Conservation (phyloP, 2,888 invertebrate genomes). For the Spisula subtruncata region DNA sequence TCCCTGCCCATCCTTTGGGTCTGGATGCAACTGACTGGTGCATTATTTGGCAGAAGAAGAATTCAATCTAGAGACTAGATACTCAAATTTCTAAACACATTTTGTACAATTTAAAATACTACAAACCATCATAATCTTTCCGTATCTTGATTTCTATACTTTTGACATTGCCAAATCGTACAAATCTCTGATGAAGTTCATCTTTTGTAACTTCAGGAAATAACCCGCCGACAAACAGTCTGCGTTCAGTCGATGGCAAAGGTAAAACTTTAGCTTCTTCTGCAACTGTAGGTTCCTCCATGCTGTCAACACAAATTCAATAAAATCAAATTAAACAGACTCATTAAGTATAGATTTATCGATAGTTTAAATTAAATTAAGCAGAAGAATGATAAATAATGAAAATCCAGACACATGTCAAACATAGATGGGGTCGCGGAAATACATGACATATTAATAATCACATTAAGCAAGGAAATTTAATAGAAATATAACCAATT, state of each 20-base stretch:
- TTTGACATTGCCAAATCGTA: slow-evolving; percentile 92
- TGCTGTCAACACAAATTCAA: background rate
- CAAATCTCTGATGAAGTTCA: slow-evolving; percentile 91
- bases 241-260: background rate
- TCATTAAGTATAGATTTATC: background rate
- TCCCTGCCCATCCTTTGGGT: too few species aligned
- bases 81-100: too few species aligned
- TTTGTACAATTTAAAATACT: too few species aligned
- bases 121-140: slow-evolving; percentile 92
- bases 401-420: too few species aligned
- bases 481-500: background rate
- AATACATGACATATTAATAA: background rate
- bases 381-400: too few species aligned
- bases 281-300: background rate
- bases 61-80: too few species aligned
- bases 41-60: too few species aligned
- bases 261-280: too few species aligned
- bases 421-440: background rate
- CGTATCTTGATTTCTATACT: slow-evolving; percentile 94
- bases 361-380: too few species aligned
- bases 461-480: background rate
- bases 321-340: background rate
- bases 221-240: slow-evolving; percentile 81
- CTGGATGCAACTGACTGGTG: too few species aligned
- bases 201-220: slow-evolving; percentile 89